Conservation (phyloP, 2,888 invertebrate species). For the Lasioglossum oenotherae region DNA sequence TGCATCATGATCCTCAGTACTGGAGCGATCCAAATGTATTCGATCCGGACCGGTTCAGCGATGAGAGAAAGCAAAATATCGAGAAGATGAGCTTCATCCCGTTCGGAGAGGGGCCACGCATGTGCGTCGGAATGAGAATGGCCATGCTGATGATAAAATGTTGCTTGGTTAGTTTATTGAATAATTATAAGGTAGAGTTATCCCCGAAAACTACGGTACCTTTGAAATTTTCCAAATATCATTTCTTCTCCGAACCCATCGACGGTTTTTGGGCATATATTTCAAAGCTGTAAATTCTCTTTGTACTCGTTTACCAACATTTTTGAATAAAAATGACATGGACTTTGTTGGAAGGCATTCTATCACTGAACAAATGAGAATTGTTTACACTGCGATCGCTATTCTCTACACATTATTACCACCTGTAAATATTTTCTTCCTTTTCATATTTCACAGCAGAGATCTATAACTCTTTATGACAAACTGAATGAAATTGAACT, state of each 20-base stretch:
- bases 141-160: conserved; percentile 71
- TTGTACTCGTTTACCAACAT: no score
- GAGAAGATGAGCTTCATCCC: conserved; percentile 70
- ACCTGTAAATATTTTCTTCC: neutral
- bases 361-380: neutral
- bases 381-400: neutral
- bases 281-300: conserved; percentile 2
- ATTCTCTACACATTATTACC: neutral
- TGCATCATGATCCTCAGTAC: conserved; percentile 69
- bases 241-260: neutral
- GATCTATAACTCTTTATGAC: no score
- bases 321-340: neutral
- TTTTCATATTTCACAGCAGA: neutral
- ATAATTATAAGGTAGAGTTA: conserved; percentile 65
- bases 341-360: neutral
- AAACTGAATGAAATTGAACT: neutral
- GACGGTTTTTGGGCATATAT: conserved; percentile 70
- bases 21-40: conserved; percentile 73
- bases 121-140: conserved; percentile 76
- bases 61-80: conserved; percentile 61
- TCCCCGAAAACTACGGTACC: conserved; percentile 70
- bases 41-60: conserved; percentile 75
- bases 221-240: conserved; percentile 29
- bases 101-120: conserved; percentile 78
- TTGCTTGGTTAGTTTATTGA: conserved; percentile 61